phyloP scores from a whole-genome alignment of 92 coral and sea anemone species.

The Epizoanthus illoricatus region DNA sequence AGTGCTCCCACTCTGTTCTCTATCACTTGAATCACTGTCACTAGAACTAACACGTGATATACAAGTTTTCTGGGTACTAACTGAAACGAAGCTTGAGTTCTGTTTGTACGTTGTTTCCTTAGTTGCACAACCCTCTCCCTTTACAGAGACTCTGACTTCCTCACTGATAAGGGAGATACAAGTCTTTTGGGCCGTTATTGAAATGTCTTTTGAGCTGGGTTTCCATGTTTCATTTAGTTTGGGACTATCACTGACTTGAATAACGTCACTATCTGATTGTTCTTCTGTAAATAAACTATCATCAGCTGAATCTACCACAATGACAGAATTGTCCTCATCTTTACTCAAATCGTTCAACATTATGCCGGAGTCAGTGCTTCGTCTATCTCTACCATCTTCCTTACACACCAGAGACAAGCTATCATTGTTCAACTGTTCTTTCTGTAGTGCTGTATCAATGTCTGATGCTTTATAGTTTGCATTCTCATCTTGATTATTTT shows the following conservation, averaged over 20 bases:
- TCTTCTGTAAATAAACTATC: constrained; percentile 2
- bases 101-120: neutral
- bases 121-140: neutral
- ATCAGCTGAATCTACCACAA: neutral
- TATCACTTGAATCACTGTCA: neutral
- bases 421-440: too few relatives aligned
- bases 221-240: neutral
- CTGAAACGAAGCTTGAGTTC: neutral
- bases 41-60: neutral
- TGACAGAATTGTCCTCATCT: neutral
- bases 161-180: constrained; percentile 9
- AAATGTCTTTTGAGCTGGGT: neutral
- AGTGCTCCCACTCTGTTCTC: neutral
- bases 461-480: neutral
- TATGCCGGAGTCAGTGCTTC: constrained; percentile 11
- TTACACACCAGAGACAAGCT: neutral
- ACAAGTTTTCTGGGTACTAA: neutral
- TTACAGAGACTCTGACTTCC: constrained; percentile 11
- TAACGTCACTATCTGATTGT: neutral
- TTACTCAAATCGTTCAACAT: neutral
- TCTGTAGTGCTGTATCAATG: neutral
- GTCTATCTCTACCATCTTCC: neutral
- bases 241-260: neutral
- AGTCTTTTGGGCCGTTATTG: neutral
- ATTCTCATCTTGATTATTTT: neutral